Evolutionary conservation across 2,888 invertebrate species (phyloP), one percentile per base, ranked within the genome.

Genomic region (Plusia festucae): DNA sequence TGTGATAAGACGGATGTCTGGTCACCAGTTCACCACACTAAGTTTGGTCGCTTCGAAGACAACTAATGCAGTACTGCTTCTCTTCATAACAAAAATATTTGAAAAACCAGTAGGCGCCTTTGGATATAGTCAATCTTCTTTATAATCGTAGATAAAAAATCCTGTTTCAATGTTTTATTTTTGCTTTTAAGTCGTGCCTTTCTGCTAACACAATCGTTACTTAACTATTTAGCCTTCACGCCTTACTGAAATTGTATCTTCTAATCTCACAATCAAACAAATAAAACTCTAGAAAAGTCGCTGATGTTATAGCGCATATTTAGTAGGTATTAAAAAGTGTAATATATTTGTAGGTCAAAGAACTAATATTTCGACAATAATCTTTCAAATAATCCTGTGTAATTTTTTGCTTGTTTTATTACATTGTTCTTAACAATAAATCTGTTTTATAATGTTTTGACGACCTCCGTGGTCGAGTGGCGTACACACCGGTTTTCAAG

Each of bases 1-100:
- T 91, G 92, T 91, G 92, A 91, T 92, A 91, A 85, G 88, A 87
- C 79, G 67, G 70, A 70, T 16, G 82, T 82, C 79, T 73, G 66
- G 73, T 84, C 83, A 81, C 78, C 67, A 65, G 40, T 40, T 40
- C 40, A 34, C 15, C 70, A 80, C 64, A 75, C 81, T 76, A 71
- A n/a, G 62, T 68, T 72, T 65, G 65, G 51, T 79, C 79, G 82
- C 80, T 83, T 79, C 68, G 65, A 64, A 79, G 79, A 79, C 72
- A 73, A 64, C 68, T 60, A 56, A 3, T 4, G n/a, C 40, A 40
- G 2, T 40, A n/a, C 40, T n/a, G 3, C 15, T 3, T 0, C 13
- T 30, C 8, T 8, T 13, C 13, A 34, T 13, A 34, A 13, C 13
- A 34, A 5, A 9, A 30, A 7, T 30, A 30, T 5, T 3, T 6